Evolutionary conservation across 1,140 invertebrate species (phyloP).

Genomic region (Drosophila kikkawai): DNA sequence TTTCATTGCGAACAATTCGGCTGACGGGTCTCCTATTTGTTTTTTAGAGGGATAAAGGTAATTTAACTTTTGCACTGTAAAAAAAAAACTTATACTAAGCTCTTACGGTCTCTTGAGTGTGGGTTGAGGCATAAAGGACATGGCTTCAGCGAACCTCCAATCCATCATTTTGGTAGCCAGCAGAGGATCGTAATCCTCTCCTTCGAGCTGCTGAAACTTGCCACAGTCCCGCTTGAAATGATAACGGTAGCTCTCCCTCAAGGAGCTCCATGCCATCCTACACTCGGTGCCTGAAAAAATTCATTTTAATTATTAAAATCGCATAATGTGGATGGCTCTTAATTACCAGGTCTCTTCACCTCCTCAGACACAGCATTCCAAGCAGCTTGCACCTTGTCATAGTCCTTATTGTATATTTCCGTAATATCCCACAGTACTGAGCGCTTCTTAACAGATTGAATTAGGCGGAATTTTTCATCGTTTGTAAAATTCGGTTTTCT

Average conservation of each 20-base stretch:
- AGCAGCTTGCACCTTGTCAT: slow-evolving; percentile 1
- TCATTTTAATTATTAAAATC: background rate
- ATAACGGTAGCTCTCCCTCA: slow-evolving; percentile 1
- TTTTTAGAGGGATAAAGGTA: background rate
- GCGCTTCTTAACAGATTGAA: background rate
- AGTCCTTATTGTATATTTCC: background rate
- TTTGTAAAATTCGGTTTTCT: background rate
- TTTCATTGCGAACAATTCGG: background rate
- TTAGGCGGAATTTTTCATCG: background rate
- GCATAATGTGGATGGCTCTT: background rate
- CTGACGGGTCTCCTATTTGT: slow-evolving; percentile 1
- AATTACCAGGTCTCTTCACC: background rate
- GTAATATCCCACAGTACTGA: background rate
- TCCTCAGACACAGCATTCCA: background rate
- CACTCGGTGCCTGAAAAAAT: no score
- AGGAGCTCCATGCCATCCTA: background rate
- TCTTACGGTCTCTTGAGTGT: slow-evolving; percentile 1
- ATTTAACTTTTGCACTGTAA: background rate
- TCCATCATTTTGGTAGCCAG: background rate
- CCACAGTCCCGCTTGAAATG: background rate
- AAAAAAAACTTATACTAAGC: background rate
- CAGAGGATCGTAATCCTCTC: slow-evolving; percentile 3
- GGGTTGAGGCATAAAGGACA: slow-evolving; percentile 5
- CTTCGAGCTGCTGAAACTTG: background rate
- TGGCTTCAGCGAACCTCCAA: slow-evolving; percentile 2